Base-by-base conservation (phyloP, 2,113 vertebrate species). In the Cromileptes altivelis region DNA sequence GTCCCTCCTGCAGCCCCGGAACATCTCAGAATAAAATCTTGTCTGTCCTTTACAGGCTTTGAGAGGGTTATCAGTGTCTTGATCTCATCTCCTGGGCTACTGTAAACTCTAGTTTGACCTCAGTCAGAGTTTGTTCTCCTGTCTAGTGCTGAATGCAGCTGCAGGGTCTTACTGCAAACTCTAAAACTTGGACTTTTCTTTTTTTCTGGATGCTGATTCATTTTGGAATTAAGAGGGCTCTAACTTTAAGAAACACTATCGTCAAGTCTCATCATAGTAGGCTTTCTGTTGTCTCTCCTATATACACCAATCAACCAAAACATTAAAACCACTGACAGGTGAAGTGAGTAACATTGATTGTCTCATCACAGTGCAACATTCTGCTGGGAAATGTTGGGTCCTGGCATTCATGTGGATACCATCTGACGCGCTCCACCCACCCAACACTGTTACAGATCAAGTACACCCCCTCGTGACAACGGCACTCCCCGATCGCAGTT, bases 91-190 rank as follows among this genome's bases (percentile, higher is more conserved):
- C 9, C 10, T 61, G 18, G 47, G n/a, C 52, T 63, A 18, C 60
- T 47, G 61, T 57, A 30, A 52, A 65, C 40, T 56, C 37, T 18
- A 25, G 52, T 63, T 23, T 50, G 65, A 85, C 65, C 37, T 45
- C 56, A 49, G 17, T 52, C n/a, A 64, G 21, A 71, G 40, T 58
- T 77, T 60, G 30, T 33, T 70, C 33, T 50, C 25, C 52, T 40
- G 25, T 76, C 49, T 56, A 6, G 60, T 30, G n/a, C 12, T 53
- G 79, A 80, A 75, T 50, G 15, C 57, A 58, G 65, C 78, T 63
- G n/a, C 21, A 30, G 55, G 42, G 25, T 25, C 21, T 60, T 49
- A 14, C 23, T 33, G 25, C 25, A 52, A 67, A 67, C 53, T 60
- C 23, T 11, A 56, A 56, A 49, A 52, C 9, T 19, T 67, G 6